These are phyloP conservation scores for Vanessa tameamea DNA, from an alignment of 1,140 invertebrate species.

Conservation along the genomic window DNA sequence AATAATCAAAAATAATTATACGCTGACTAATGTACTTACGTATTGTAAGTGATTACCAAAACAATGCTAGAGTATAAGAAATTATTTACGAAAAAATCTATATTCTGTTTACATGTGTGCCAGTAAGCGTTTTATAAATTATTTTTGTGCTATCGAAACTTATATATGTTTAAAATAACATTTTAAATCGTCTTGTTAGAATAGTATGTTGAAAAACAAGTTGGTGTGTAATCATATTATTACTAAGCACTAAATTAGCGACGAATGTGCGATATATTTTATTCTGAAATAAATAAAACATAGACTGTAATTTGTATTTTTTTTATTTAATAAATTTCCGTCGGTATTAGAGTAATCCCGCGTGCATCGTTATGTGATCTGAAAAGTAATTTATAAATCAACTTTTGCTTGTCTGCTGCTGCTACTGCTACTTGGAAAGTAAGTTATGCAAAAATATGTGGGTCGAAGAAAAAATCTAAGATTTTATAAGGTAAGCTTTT, in stretches of 20 bases:
- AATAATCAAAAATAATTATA: neutral
- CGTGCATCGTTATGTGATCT: no score
- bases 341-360: no score
- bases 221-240: slow-evolving; percentile 23
- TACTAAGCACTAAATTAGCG: slow-evolving; percentile 31
- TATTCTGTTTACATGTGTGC: slow-evolving; percentile 5
- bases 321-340: neutral
- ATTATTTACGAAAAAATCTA: slow-evolving; percentile 7
- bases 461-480: no score
- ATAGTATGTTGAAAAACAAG: slow-evolving; percentile 9
- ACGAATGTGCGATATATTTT: slow-evolving; percentile 28
- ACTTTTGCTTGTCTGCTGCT: no score
- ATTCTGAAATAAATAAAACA: slow-evolving; percentile 35
- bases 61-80: neutral
- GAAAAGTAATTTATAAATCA: no score
- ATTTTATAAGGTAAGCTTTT: no score
- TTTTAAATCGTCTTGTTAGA: slow-evolving; percentile 17
- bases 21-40: slow-evolving; percentile 3
- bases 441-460: no score
- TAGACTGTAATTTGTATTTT: slow-evolving; percentile 17
- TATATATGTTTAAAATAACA: neutral
- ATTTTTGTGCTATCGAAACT: slow-evolving; percentile 20
- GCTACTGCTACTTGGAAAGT: no score
- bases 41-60: neutral
- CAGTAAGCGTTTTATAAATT: slow-evolving; percentile 13